Conservation (phyloP, 2,888 invertebrate species). For the Brachycybe producta region DNA sequence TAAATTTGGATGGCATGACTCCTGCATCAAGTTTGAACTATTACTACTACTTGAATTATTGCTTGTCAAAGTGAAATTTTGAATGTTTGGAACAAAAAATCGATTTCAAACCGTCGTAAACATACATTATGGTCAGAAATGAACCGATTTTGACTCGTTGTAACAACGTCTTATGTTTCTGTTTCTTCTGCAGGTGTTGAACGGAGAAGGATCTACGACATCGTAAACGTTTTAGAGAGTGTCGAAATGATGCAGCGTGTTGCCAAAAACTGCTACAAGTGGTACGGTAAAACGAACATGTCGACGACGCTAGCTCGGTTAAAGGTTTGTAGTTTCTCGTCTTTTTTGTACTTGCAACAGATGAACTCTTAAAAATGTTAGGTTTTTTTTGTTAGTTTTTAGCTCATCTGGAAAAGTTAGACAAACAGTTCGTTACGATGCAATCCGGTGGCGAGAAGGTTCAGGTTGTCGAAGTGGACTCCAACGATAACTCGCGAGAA, state of each 20-base stretch:
- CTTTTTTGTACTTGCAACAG: background rate
- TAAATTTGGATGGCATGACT: too few species aligned
- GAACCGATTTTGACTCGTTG: too few species aligned
- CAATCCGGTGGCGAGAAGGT: too few species aligned
- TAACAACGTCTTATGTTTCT: too few species aligned
- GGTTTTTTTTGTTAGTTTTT: conserved; percentile 25
- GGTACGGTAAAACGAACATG: conserved; percentile 52
- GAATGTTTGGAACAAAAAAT: background rate
- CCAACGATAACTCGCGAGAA: conserved; percentile 24
- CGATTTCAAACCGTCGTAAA: too few species aligned
- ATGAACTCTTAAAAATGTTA: conserved; percentile 2
- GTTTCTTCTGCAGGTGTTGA: conserved; percentile 40
- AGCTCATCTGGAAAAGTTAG: conserved; percentile 29
- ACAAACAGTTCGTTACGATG: conserved; percentile 28
- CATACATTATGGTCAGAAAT: too few species aligned
- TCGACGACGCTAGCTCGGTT: conserved; percentile 46
- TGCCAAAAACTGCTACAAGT: conserved; percentile 51
- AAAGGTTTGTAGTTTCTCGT: conserved; percentile 34
- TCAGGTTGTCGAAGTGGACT: too few species aligned
- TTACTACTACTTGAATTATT: too few species aligned
- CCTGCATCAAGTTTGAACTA: too few species aligned
- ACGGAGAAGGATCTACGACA: conserved; percentile 56
- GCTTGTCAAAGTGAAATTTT: background rate
- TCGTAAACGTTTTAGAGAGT: conserved; percentile 57
- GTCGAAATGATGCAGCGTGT: conserved; percentile 50